Percentiles rank a stretch among this genome's conserved stretches.
phyloP scores from a whole-genome alignment of 2,113 vertebrate genomes.

The Brachypodius melanocephalos region DNA sequence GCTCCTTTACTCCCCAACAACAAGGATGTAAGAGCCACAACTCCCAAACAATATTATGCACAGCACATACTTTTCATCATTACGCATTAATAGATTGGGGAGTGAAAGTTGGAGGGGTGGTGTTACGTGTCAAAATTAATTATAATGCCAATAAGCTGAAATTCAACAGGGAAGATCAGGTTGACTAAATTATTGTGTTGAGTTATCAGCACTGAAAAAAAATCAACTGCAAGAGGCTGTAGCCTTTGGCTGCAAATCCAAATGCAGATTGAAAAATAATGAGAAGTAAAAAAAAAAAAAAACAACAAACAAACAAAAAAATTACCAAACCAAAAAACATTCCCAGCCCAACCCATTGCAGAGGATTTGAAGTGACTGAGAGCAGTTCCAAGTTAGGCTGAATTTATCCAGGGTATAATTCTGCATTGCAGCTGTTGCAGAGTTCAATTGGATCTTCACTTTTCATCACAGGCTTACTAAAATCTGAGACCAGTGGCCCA shows the following conservation, averaged over 20 bases:
- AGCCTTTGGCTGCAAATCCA: constrained; percentile 16
- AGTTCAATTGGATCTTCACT: neutral
- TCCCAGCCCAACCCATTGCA: neutral
- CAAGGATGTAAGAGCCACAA: neutral
- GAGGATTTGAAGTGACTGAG: neutral
- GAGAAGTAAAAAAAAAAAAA: neutral
- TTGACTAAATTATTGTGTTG: constrained; percentile 53
- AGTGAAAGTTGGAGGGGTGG: constrained; percentile 64
- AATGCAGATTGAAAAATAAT: neutral
- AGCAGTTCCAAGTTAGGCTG: neutral
- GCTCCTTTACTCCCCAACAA: neutral
- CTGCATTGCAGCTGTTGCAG: neutral
- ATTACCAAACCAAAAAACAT: neutral
- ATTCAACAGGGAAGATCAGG: constrained; percentile 57
- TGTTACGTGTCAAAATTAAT: constrained; percentile 65
- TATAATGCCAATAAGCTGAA: constrained; percentile 60
- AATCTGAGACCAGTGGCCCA: neutral
- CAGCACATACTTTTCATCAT: constrained; percentile 44
- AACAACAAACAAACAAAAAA: too few relatives aligned
- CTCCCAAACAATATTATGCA: constrained; percentile 39
- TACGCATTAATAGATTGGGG: constrained; percentile 47
- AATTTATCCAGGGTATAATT: neutral
- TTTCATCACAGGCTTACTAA: neutral
- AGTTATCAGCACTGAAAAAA: constrained; percentile 44
- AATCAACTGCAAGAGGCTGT: constrained; percentile 20